Evolutionary conservation across 2,888 invertebrate species (phyloP).

Genomic region (Platerodrilus igneus): DNA sequence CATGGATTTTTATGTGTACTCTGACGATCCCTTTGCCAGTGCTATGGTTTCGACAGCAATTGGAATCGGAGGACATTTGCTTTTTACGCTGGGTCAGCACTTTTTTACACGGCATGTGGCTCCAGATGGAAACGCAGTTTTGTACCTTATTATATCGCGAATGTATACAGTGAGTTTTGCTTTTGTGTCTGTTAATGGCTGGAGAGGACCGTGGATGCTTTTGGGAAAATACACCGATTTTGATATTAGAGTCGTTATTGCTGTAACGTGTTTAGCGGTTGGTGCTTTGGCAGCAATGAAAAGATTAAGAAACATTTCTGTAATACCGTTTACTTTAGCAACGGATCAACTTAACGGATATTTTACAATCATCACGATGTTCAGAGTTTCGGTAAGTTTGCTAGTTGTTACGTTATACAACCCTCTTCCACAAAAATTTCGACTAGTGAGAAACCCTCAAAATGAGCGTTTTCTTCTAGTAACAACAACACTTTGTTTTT

Average conservation of each 20-base stretch:
- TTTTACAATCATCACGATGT: constrained; percentile 82
- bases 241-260: constrained; percentile 55
- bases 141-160: constrained; percentile 67
- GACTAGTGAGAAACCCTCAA: no score
- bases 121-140: constrained; percentile 64
- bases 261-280: constrained; percentile 62
- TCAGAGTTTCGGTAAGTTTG: constrained; percentile 73
- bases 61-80: constrained; percentile 65
- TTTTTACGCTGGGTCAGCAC: constrained; percentile 65
- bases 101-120: constrained; percentile 56
- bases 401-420: no score
- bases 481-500: no score
- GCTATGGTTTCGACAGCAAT: constrained; percentile 64
- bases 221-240: constrained; percentile 68
- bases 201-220: constrained; percentile 80
- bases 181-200: constrained; percentile 79
- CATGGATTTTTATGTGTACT: constrained; percentile 67
- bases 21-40: constrained; percentile 57
- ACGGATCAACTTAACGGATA: constrained; percentile 73
- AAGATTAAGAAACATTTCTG: constrained; percentile 72
- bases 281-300: constrained; percentile 65
- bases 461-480: no score
- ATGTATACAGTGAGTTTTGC: constrained; percentile 72
- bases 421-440: no score
- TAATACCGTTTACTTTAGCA: constrained; percentile 75